Percentiles rank a stretch among this genome's conserved stretches.
Conservation (phyloP, 2,888 invertebrate genomes). For the Drosophila mulleri region DNA sequence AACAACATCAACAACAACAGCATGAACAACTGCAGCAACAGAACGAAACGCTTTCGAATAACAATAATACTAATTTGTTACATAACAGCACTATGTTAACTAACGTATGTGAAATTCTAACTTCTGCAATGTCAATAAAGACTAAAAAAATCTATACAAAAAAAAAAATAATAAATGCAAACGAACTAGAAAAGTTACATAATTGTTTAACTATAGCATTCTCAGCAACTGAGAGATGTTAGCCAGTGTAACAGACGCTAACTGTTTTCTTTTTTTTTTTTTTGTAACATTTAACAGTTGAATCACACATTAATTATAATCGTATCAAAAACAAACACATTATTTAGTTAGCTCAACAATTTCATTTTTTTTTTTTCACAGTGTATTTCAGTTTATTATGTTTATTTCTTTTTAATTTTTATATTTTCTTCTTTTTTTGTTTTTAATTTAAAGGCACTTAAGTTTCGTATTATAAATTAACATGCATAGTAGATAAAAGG, state of each 20-base stretch:
- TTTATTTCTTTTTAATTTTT: conserved; percentile 37
- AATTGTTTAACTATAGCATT: conserved; percentile 10
- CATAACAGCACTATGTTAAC: conserved; percentile 63
- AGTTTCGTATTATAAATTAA: conserved; percentile 70
- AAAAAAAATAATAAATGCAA: conserved; percentile 73
- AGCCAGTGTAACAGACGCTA: neutral
- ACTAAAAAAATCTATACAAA: conserved; percentile 62
- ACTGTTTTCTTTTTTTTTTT: too few species aligned
- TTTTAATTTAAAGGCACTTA: conserved; percentile 72
- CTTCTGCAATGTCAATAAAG: conserved; percentile 82
- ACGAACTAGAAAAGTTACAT: conserved; percentile 78
- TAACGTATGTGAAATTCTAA: conserved; percentile 53
- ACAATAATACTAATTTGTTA: conserved; percentile 67
- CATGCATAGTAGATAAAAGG: conserved; percentile 52
- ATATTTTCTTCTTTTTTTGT: conserved; percentile 24
- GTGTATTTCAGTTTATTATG: conserved; percentile 44
- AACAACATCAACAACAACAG: conserved; percentile 68
- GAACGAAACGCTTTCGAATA: conserved; percentile 82
- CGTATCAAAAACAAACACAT: conserved; percentile 8
- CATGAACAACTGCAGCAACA: conserved; percentile 82
- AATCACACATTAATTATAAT: neutral
- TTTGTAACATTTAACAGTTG: neutral
- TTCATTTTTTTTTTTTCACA: conserved; percentile 28
- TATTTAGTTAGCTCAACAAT: conserved; percentile 10
- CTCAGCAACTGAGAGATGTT: neutral